A percentile compares a stretch with the other conserved stretches of the same genome.
phyloP scores from a whole-genome alignment of 2,113 vertebrate species.

The Struthio camelus region DNA sequence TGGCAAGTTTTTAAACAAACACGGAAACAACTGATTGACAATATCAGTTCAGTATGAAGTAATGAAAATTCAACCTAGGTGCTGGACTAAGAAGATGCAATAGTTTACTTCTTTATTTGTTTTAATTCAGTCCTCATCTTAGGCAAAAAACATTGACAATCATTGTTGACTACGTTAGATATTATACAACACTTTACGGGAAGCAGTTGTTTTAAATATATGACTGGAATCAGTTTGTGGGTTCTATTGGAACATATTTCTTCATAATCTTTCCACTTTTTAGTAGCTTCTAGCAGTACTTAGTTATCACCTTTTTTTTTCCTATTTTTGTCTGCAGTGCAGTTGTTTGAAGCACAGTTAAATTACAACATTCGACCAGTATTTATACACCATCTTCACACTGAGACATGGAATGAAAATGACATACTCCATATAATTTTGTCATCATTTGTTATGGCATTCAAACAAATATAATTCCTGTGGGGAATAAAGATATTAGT shows the following conservation, averaged over 20 bases:
- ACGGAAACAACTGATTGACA: background rate
- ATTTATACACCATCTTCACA: background rate
- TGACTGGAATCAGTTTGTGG: background rate
- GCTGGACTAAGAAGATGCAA: background rate
- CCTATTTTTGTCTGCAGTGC: background rate
- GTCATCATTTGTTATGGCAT: background rate
- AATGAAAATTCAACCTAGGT: background rate
- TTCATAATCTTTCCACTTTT: background rate
- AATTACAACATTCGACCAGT: background rate
- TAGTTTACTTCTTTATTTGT: background rate
- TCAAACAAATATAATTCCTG: background rate
- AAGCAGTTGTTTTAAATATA: background rate
- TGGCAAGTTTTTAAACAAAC: background rate
- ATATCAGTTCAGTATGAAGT: background rate
- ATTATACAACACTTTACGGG: background rate
- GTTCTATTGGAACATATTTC: background rate
- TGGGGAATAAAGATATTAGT: background rate
- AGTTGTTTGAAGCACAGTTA: background rate
- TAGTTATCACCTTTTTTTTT: too few relatives aligned
- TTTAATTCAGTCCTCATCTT: background rate
- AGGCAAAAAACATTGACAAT: background rate
- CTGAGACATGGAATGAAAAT: background rate
- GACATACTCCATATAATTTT: background rate
- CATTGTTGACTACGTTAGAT: background rate
- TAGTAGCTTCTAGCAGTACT: too few relatives aligned